Conservation (phyloP, 1,140 invertebrate genomes). For the Dendrolimus punctatus region DNA sequence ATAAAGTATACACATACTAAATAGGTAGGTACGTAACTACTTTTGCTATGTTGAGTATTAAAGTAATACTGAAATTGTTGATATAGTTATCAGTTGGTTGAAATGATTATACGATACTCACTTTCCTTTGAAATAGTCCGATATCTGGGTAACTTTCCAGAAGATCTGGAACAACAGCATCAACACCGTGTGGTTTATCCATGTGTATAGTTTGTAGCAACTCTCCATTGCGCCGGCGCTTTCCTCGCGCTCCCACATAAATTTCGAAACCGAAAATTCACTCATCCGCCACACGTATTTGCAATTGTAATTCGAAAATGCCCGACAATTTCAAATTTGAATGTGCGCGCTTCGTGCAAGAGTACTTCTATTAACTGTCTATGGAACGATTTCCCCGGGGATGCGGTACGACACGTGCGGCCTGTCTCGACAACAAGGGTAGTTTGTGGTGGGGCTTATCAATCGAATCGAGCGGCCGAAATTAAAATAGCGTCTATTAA, state of each 20-base stretch:
- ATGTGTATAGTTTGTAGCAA: constrained; percentile 61
- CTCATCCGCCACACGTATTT: constrained; percentile 52
- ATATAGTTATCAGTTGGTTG: not conserved
- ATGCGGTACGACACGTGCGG: constrained; percentile 18
- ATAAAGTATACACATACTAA: too few species aligned
- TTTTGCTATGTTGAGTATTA: too few species aligned
- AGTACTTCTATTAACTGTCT: too few species aligned
- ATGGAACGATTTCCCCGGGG: too few species aligned
- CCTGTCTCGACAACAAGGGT: constrained; percentile 21
- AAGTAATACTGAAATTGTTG: too few species aligned
- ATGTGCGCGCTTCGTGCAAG: too few species aligned
- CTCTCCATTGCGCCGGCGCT: constrained; percentile 49
- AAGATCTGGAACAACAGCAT: constrained; percentile 62
- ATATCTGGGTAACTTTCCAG: constrained; percentile 65
- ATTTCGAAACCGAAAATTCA: constrained; percentile 45
- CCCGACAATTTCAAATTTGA: not conserved
- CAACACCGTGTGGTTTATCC: constrained; percentile 58
- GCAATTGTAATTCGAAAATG: constrained; percentile 28
- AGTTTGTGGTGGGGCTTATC: constrained; percentile 40
- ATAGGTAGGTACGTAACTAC: too few species aligned
- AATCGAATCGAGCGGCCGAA: constrained; percentile 27
- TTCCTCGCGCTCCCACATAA: constrained; percentile 41
- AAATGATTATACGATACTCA: constrained; percentile 27
- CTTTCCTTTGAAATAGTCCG: constrained; percentile 60
- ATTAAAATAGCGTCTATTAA: constrained; percentile 40